Evolutionary conservation across 2,888 invertebrate species (phyloP), one percentile per base, ranked within the genome.

Genomic region (Hypsopygia costalis): DNA sequence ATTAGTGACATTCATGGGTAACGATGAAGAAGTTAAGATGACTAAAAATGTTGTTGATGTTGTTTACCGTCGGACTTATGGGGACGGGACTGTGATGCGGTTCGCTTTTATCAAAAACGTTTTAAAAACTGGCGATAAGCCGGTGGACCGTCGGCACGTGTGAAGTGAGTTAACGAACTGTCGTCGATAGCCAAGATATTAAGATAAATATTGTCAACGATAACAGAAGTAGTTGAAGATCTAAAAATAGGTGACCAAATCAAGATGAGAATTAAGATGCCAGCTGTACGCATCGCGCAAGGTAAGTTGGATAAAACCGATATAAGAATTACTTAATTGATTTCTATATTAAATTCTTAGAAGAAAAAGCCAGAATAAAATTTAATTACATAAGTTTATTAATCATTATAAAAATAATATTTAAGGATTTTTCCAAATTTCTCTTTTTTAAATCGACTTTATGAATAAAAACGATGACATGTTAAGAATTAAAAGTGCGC

Each of bases 241-340:
- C 69, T 78, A 86, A 88, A 87, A 81, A 88, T 88, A 87, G 88
- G 88, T 87, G 88, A 88, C 81, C 88, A 83, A 83, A 81, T 86
- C 94, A 96, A 94, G 93, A 97, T 97, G 97, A 95, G 97, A 95
- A 97, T 96, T 92, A 97, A 97, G 93, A 97, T 96, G 96, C 97
- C 96, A 90, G 97, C 97, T 89, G 96, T 96, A 91, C 94, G 96
- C 91, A 97, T 97, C 92, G 96, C 96, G 91, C 96, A 97, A 96
- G 97, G 97, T 96, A 91, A 93, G 93, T 83, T 39, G n/a, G n/a
- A n/a, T n/a, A n/a, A n/a, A n/a, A n/a, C n/a, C n/a, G n/a, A n/a
- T n/a, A n/a, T n/a, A n/a, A n/a, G n/a, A n/a, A n/a, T n/a, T n/a
- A n/a, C n/a, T n/a, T n/a, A n/a, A n/a, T n/a, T n/a, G n/a, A n/a